Evolutionary conservation across 23 tunicate species (phyloP), one percentile per base, ranked within the genome.

Genomic region (Halocynthia roretzi): DNA sequence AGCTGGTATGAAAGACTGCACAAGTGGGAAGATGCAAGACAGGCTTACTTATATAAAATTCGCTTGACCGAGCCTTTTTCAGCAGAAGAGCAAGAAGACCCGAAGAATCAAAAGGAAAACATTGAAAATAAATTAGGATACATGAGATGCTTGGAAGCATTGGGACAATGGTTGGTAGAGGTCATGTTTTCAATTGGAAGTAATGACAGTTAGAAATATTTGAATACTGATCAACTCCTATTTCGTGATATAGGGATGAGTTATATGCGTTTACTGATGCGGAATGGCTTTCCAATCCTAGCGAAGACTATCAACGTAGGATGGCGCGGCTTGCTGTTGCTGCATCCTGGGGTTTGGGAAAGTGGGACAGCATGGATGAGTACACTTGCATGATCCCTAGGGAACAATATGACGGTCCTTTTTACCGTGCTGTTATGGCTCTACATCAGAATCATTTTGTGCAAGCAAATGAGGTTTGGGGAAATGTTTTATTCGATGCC

Each of bases 1-100:
- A 86, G 86, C 55, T 96, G 99, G 99, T 96, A 85, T 68, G 99
- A 96, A 67, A 78, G 88, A 52, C 76, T 96, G 52, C 91, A 90
- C 71, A 86, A 87, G 58, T 96, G 99, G 99, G 99, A 89, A 67
- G 96, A 89, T 23, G 99, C 99, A 21, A 96, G 90, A 65, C 56
- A 75, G 52, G 67, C 84, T 11, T 93, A 87, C 70, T 87, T 54
- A 53, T 80, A 62, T 86, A 87, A 84, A 21, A 51, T 87, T 54
- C 53, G 64, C 5, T 52, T 5, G n/a, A 18, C 56, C 11, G 50
- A 53, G 10, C 15, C 78, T 20, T 0, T 21, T 22, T 22, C 17
- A 22, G 50, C 56, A 8, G 64, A 74, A 18, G 31, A 22, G 10
- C 68, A 31, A 6, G 86, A 76, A 23, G 83, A 83, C 50, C 61